Evolutionary conservation across 2,797 vertebrate genomes (phyloP), one percentile per base, ranked within the genome.

Genomic region (Gephyroberyx darwinii): DNA sequence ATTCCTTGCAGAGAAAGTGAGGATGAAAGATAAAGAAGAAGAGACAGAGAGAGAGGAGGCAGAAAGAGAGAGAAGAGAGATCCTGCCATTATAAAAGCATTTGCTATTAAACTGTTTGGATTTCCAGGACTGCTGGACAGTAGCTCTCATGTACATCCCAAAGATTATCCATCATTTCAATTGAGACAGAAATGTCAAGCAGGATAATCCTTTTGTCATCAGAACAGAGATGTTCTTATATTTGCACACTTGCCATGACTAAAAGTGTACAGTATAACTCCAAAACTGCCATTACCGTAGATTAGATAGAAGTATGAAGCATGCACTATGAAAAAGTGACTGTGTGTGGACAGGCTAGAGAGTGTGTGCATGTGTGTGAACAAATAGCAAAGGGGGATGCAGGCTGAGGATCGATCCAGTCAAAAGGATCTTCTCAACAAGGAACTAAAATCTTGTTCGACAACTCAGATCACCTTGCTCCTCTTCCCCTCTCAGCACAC

Each of bases 131-230:
- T 16, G 20, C 22, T 39, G 50, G 13, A 26, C 51, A 2, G 30
- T 6, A 17, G 14, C n/a, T 58, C 22, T 16, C 33, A 5, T 54
- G 52, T 30, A 13, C 54, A 22, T 5, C 35, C 14, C 14, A 12
- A 43, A 43, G 20, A 66, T 43, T 55, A 66, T 43, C 64, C 51
- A 31, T n/a, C 20, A 41, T 54, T 26, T 43, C 5, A 37, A 54
- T n/a, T 45, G 20, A n/a, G 35, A 43, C 52, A 41, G 19, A 60
- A 60, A 43, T 45, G 19, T n/a, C 37, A 41, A 66, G 47, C 1
- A 63, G 50, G 26, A 53, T 22, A 53, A 65, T 53, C 48, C 7
- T n/a, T 35, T 53, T 65, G 13, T 31, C 14, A 31, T 35, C 17
- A 33, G 17, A 50, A 12, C 6, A 26, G 5, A 43, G 20, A 43